Percentiles rank a stretch among this genome's conserved stretches.
These are phyloP conservation scores for Dromiciops gliroides DNA, from an alignment of 2,113 vertebrate species.

Conservation along the genomic window DNA sequence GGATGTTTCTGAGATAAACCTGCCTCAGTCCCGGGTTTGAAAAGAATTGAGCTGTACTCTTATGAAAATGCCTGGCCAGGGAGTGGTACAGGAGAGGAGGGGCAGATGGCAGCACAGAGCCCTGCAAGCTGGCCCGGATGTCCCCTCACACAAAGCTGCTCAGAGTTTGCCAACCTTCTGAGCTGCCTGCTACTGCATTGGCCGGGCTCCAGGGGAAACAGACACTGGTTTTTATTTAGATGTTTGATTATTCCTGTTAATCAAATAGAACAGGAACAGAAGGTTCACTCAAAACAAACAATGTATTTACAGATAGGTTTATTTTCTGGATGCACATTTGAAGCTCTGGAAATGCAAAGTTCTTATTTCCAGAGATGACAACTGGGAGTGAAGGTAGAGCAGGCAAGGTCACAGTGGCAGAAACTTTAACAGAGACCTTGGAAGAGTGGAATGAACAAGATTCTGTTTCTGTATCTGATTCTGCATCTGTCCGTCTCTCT, in stretches of 20 bases:
- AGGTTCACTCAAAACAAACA: constrained; percentile 74
- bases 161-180: constrained; percentile 78
- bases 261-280: constrained; percentile 77
- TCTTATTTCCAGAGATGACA: constrained; percentile 45
- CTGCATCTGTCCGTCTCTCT: too few relatives aligned
- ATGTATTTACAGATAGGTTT: constrained; percentile 64
- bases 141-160: constrained; percentile 50
- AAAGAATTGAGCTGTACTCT: constrained; percentile 59
- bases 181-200: constrained; percentile 73
- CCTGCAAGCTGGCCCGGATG: constrained; percentile 57
- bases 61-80: constrained; percentile 58
- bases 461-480: not conserved
- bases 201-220: constrained; percentile 74
- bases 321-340: constrained; percentile 57
- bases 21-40: constrained; percentile 23
- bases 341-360: constrained; percentile 45
- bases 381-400: constrained; percentile 19
- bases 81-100: constrained; percentile 49
- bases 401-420: constrained; percentile 12
- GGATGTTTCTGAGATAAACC: constrained; percentile 1
- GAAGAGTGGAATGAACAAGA: not conserved
- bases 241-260: constrained; percentile 81
- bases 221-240: constrained; percentile 82
- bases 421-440: not conserved
- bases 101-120: constrained; percentile 65